These are phyloP conservation scores for Isurus oxyrinchus DNA, from an alignment of 2,113 vertebrate genomes.

Conservation along the genomic window DNA sequence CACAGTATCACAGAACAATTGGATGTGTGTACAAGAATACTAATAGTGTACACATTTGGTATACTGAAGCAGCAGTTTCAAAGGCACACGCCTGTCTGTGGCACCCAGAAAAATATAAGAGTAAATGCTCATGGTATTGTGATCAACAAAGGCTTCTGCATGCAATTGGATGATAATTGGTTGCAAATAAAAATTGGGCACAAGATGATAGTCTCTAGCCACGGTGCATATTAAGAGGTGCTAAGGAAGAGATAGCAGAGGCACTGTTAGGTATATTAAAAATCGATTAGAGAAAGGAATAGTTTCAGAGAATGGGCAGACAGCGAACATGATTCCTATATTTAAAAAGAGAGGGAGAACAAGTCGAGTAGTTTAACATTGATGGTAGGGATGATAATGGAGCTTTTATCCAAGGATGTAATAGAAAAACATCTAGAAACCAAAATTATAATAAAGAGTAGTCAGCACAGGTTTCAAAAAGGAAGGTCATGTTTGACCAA, in stretches of 20 bases:
- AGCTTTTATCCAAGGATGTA: no score
- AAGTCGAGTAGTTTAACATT: no score
- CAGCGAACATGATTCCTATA: no score
- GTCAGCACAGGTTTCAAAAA: no score
- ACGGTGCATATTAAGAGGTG: neutral
- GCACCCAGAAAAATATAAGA: neutral
- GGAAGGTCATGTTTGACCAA: no score
- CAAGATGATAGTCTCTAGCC: neutral
- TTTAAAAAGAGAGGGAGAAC: no score
- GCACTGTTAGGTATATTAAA: neutral
- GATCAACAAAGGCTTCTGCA: neutral
- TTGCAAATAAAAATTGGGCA: neutral
- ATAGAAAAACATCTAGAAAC: no score
- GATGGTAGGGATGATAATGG: no score
- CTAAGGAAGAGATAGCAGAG: neutral
- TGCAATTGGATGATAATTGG: neutral
- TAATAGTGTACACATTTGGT: neutral
- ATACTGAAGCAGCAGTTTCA: neutral
- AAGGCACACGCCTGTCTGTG: neutral
- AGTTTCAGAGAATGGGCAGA: neutral
- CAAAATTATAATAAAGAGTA: no score
- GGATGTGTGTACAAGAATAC: neutral
- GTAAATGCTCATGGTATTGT: neutral
- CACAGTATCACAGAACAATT: neutral
- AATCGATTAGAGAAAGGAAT: neutral